phyloP scores from a whole-genome alignment of 2,113 vertebrate species.

The Probosciger aterrimus region DNA sequence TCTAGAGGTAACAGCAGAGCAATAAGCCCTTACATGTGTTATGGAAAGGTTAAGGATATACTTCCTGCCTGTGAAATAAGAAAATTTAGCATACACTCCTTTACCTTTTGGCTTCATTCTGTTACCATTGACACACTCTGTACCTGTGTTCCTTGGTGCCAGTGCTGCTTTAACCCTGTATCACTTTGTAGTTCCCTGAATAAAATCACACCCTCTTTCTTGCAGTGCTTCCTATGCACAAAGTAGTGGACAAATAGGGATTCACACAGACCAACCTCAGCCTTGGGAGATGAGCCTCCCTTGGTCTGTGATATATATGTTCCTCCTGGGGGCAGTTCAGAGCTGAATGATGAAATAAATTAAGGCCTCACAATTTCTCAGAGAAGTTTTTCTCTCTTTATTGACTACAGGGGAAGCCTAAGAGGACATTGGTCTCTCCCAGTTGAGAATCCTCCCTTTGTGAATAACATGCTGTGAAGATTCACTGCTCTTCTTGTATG shows the following conservation, averaged over 20 bases:
- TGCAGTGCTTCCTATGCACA: constrained; percentile 9
- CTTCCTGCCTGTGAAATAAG: not conserved
- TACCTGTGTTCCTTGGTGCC: not conserved
- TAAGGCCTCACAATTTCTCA: not conserved
- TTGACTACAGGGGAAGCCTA: not conserved
- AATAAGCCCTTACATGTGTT: not conserved
- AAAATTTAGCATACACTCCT: rapidly evolving
- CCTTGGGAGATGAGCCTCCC: not conserved
- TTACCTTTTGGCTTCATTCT: not conserved
- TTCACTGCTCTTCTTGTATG: not conserved
- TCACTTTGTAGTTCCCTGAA: not conserved
- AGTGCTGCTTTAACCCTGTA: not conserved
- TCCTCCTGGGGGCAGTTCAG: not conserved
- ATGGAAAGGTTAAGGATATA: not conserved
- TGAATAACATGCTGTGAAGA: not conserved
- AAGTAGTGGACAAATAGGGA: not conserved
- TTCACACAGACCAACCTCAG: not conserved
- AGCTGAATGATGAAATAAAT: not conserved
- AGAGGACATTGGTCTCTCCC: not conserved
- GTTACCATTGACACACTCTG: not conserved
- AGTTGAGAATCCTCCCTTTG: not conserved
- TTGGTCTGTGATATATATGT: not conserved
- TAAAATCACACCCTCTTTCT: not conserved
- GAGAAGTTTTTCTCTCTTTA: not conserved
- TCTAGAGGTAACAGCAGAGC: not conserved